A percentile compares a stretch with the other conserved stretches of the same genome.
phyloP scores from a whole-genome alignment of 1,140 invertebrate species.

The Cydia strobilella region DNA sequence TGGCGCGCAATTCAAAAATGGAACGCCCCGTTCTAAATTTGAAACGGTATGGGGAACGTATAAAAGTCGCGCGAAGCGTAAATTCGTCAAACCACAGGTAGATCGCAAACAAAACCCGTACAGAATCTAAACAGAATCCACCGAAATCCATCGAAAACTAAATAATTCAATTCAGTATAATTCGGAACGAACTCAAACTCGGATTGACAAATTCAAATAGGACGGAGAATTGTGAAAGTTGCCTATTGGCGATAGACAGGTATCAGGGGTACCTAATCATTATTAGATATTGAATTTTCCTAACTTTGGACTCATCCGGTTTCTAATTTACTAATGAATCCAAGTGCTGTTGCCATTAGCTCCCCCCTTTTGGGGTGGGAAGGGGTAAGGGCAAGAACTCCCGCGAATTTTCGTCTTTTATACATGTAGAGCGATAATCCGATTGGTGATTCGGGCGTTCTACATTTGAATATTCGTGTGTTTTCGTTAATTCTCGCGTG shows the following conservation, averaged over 20 bases:
- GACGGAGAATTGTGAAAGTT: slow-evolving; percentile 47
- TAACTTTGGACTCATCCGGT: slow-evolving; percentile 80
- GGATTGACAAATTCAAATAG: slow-evolving; percentile 72
- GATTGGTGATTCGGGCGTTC: slow-evolving; percentile 72
- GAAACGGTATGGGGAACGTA: slow-evolving; percentile 37
- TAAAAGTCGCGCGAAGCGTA: slow-evolving; percentile 53
- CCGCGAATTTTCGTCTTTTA: slow-evolving; percentile 75
- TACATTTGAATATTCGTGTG: slow-evolving; percentile 73
- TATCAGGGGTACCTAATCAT: slow-evolving; percentile 76
- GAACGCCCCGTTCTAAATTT: slow-evolving; percentile 4
- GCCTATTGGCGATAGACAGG: slow-evolving; percentile 68
- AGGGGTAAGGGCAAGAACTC: slow-evolving; percentile 67
- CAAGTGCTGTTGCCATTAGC: slow-evolving; percentile 75
- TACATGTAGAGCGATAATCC: slow-evolving; percentile 76
- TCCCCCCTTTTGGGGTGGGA: slow-evolving; percentile 43
- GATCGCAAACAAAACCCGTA: slow-evolving; percentile 56
- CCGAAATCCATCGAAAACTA: slow-evolving; percentile 78
- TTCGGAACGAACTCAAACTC: slow-evolving; percentile 60
- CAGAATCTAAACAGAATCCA: slow-evolving; percentile 62
- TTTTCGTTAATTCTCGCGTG: slow-evolving; percentile 62
- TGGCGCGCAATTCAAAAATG: slow-evolving; percentile 5
- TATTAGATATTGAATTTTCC: slow-evolving; percentile 81
- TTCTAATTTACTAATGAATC: slow-evolving; percentile 81
- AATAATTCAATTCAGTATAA: slow-evolving; percentile 73
- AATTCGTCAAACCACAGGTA: slow-evolving; percentile 54